phyloP scores from a whole-genome alignment of 2,888 invertebrate genomes.

The Netelia fuscicornis region DNA sequence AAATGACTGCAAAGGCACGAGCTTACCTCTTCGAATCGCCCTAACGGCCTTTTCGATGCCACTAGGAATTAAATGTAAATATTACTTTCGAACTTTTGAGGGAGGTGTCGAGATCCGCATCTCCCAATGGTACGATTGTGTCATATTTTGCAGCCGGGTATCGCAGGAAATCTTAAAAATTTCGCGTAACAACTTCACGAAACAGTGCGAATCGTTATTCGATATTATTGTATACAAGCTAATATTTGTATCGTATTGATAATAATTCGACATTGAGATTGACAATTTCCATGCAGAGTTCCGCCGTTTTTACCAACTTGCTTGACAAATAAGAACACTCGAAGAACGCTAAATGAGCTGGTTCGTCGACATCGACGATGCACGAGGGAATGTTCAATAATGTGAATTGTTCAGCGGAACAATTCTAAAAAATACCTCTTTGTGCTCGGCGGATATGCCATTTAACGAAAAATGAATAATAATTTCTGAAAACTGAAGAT shows the following conservation, averaged over 20 bases:
- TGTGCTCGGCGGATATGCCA: neutral
- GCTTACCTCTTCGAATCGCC: conserved; percentile 87
- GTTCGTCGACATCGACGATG: no score
- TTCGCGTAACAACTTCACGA: neutral
- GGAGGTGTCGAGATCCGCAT: no score
- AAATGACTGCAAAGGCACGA: conserved; percentile 92
- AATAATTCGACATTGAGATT: neutral
- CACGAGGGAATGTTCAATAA: no score
- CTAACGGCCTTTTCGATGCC: conserved; percentile 76
- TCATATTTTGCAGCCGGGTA: no score
- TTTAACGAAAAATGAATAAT: neutral
- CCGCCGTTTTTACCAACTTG: neutral
- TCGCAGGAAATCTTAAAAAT: no score
- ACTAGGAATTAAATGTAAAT: conserved; percentile 61
- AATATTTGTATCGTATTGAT: neutral
- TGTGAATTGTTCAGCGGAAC: no score
- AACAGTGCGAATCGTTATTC: neutral
- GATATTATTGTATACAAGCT: neutral
- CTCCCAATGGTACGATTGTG: no score
- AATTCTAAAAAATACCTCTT: neutral
- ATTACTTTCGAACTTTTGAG: conserved; percentile 35
- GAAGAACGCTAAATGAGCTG: no score
- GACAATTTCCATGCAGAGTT: neutral
- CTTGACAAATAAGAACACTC: no score
- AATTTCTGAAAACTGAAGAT: neutral